Evolutionary conservation across 2,113 vertebrate species (phyloP).

Genomic region (Tragelaphus buxtoni): DNA sequence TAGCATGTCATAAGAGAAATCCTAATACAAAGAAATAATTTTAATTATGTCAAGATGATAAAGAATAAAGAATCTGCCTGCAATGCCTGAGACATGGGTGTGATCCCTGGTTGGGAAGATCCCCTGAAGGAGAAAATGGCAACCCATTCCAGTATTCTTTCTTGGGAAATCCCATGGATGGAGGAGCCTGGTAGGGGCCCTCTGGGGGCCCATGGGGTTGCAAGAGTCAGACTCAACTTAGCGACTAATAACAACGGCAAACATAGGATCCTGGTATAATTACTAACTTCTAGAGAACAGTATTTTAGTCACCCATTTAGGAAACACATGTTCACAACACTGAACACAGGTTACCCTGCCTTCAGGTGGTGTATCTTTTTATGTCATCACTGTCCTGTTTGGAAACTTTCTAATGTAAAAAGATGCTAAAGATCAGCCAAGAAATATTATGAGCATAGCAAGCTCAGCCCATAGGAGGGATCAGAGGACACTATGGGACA

Average conservation of each 20-base stretch:
- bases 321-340: not conserved
- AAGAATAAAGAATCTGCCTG: not conserved
- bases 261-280: not conserved
- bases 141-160: not conserved
- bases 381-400: not conserved
- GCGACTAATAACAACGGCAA: not conserved
- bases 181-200: not conserved
- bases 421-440: not conserved
- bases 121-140: not conserved
- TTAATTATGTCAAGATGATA: not conserved
- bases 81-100: not conserved
- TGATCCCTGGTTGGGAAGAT: not conserved
- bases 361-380: not conserved
- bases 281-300: not conserved
- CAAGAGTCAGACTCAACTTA: not conserved
- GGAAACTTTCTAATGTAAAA: not conserved
- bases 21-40: not conserved
- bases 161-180: not conserved
- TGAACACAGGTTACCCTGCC: not conserved
- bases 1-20: not conserved
- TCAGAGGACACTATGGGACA: not conserved
- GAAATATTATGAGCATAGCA: not conserved
- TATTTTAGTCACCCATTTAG: not conserved
- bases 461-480: not conserved
- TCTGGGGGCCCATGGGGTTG: not conserved